Evolutionary conservation across 2,888 invertebrate genomes (phyloP).

Genomic region (Euproctis similis): DNA sequence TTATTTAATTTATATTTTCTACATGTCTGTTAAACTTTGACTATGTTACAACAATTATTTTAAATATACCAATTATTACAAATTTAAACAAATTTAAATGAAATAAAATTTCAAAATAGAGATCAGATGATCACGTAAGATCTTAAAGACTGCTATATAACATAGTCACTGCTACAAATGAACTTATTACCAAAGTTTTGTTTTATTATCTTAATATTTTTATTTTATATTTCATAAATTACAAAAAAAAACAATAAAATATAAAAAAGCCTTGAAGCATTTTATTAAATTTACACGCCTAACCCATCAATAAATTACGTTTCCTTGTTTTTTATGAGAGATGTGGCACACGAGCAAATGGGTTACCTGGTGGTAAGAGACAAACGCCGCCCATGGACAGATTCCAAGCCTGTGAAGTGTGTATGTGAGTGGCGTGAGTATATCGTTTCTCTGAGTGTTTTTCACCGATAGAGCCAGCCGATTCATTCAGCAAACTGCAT

Average conservation of each 20-base stretch:
- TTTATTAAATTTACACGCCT: too few species aligned
- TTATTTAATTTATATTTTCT: conserved; percentile 47
- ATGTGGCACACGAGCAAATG: too few species aligned
- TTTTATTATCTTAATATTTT: conserved; percentile 61
- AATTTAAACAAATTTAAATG: conserved; percentile 26
- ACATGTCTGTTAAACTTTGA: conserved; percentile 48
- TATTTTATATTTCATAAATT: conserved; percentile 62
- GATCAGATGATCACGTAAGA: conserved; percentile 40
- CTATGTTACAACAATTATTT: conserved; percentile 51
- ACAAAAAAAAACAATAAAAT: conserved; percentile 62
- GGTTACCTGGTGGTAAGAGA: too few species aligned
- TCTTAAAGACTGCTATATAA: conserved; percentile 64
- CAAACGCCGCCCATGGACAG: too few species aligned
- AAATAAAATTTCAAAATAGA: too few species aligned
- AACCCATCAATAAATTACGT: too few species aligned
- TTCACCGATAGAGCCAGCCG: too few species aligned
- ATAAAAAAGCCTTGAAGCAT: conserved; percentile 28
- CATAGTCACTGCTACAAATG: conserved; percentile 68
- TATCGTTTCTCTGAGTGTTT: too few species aligned
- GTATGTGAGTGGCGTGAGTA: too few species aligned
- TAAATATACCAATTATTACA: conserved; percentile 19
- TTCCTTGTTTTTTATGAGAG: too few species aligned
- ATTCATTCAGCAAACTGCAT: too few species aligned
- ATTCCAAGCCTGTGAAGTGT: too few species aligned
- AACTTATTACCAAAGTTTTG: conserved; percentile 57